Conservation (phyloP, 2,113 vertebrate species). For the Datnioides undecimradiatus region DNA sequence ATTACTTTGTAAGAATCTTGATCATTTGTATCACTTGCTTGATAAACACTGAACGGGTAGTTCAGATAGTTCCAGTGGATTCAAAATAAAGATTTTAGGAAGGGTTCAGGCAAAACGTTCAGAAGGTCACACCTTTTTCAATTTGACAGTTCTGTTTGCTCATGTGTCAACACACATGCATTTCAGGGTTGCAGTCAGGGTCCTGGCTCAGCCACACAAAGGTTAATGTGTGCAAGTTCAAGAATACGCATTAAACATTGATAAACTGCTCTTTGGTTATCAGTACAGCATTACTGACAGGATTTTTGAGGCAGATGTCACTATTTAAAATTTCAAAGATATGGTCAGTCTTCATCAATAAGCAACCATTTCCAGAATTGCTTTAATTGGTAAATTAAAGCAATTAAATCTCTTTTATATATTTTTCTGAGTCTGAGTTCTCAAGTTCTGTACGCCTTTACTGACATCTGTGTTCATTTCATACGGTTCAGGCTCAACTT, state of each 20-base stretch:
- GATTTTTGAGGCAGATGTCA: not conserved
- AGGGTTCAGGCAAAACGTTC: not conserved
- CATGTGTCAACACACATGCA: not conserved
- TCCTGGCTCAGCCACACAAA: not conserved
- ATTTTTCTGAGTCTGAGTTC: too few relatives aligned
- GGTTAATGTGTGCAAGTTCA: conserved; percentile 9
- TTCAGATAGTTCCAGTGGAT: not conserved
- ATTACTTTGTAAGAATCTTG: conserved; percentile 83
- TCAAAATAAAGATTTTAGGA: not conserved
- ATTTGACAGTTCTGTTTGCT: not conserved
- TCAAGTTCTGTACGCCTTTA: not conserved
- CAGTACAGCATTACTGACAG: not conserved
- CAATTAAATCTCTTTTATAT: too few relatives aligned
- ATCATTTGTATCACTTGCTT: conserved; percentile 53
- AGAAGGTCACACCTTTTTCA: not conserved
- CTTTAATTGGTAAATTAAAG: too few relatives aligned
- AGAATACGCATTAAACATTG: too few relatives aligned
- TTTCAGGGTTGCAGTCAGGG: conserved; percentile 4
- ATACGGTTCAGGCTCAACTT: not conserved
- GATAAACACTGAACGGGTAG: conserved; percentile 19
- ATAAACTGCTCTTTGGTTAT: conserved; percentile 9
- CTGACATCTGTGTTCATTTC: not conserved
- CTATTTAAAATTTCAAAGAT: not conserved
- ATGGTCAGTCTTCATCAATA: too few relatives aligned
- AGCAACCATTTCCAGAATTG: too few relatives aligned